Percentiles rank a stretch among this genome's conserved stretches.
Evolutionary conservation across 1,140 invertebrate species (phyloP).

Genomic region (Plodia interpunctella): DNA sequence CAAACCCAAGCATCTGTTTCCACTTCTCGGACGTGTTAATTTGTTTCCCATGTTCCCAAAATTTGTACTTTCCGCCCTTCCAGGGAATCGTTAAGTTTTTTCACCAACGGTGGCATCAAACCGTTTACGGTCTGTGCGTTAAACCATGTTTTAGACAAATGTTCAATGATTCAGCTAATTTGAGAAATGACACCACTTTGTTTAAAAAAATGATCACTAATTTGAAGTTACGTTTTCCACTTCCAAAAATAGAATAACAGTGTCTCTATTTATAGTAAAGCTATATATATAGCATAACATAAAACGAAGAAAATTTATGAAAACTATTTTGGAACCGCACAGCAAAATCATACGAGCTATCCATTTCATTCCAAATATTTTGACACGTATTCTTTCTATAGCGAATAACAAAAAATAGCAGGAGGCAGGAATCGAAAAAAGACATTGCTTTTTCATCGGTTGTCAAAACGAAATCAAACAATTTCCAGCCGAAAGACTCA

Average conservation of each 20-base stretch:
- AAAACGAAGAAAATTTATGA: too few relatives aligned
- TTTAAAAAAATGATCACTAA: too few relatives aligned
- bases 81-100: constrained; percentile 36
- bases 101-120: background rate
- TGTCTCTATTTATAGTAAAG: too few relatives aligned
- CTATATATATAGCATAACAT: too few relatives aligned
- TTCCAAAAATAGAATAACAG: too few relatives aligned
- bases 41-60: constrained; percentile 67
- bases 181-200: too few relatives aligned
- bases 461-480: constrained; percentile 56
- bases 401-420: constrained; percentile 7
- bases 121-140: too few relatives aligned
- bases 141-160: too few relatives aligned
- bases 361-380: background rate
- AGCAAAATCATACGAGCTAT: background rate
- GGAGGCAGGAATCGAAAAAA: constrained; percentile 11
- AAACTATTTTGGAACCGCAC: too few relatives aligned
- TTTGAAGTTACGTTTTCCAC: too few relatives aligned
- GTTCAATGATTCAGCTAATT: too few relatives aligned
- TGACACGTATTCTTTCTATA: background rate
- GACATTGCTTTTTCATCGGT: constrained; percentile 24
- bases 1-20: constrained; percentile 42
- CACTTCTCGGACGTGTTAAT: constrained; percentile 59
- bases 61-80: constrained; percentile 64
- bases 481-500: constrained; percentile 51